phyloP scores from a whole-genome alignment of 2,113 vertebrate species.

The Sylvilagus bachmani region DNA sequence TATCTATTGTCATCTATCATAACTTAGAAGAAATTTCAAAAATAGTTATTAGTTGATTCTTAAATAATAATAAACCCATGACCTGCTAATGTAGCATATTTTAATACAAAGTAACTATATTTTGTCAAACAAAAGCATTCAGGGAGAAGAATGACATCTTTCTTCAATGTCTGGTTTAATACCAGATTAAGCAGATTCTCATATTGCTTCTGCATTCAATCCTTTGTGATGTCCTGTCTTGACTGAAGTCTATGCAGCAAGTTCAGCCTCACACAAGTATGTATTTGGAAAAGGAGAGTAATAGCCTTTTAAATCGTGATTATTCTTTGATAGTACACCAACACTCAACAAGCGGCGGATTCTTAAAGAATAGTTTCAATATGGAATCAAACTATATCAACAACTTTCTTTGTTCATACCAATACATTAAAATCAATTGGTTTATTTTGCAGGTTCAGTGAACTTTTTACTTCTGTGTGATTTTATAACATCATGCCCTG shows the following conservation, averaged over 20 bases:
- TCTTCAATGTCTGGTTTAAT: conserved; percentile 16
- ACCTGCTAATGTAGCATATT: not conserved
- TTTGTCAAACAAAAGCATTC: conserved; percentile 41
- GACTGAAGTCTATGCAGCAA: not conserved
- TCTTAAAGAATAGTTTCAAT: not conserved
- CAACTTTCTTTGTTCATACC: not conserved
- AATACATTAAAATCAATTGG: not conserved
- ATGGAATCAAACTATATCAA: not conserved
- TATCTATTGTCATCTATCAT: not conserved
- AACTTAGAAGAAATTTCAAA: not conserved
- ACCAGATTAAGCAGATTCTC: not conserved
- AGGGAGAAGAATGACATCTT: not conserved
- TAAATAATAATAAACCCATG: not conserved
- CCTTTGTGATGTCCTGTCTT: not conserved
- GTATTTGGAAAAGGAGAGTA: not conserved
- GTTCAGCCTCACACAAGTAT: not conserved
- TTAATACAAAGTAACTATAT: conserved; percentile 12
- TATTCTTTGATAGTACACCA: conserved; percentile 21
- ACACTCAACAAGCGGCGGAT: conserved; percentile 30
- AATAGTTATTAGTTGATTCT: conserved; percentile 11
- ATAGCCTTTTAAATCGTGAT: not conserved
- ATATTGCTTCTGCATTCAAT: not conserved
- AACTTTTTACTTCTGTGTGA: not conserved
- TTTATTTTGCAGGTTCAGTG: conserved; percentile 13
- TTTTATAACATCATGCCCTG: conserved; percentile 16